Conservation (phyloP, 2,888 invertebrate species). For the Isotomurus palustris region DNA sequence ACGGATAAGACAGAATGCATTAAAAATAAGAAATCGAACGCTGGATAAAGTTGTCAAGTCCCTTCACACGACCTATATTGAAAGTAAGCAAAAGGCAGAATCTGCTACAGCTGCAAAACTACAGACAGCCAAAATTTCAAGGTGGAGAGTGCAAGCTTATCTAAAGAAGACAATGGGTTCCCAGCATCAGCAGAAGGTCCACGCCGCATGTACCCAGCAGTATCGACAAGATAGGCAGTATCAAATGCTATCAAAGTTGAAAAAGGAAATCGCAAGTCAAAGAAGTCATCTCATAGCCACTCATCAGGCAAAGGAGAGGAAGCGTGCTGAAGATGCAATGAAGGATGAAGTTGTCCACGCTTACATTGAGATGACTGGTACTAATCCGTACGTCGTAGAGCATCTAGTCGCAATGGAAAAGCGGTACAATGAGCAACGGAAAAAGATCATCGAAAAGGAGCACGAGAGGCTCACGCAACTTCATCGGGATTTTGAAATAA, state of each 20-base stretch:
- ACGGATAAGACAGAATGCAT: neutral
- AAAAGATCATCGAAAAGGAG: constrained; percentile 27
- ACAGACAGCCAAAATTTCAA: constrained; percentile 1
- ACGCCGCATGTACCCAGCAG: constrained; percentile 6
- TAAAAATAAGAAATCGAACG: constrained; percentile 3
- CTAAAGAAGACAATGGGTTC: constrained; percentile 18
- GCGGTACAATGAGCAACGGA: constrained; percentile 16
- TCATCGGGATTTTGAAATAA: constrained; percentile 17
- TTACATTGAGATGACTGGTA: constrained; percentile 22
- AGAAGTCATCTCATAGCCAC: constrained; percentile 13
- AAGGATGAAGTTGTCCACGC: constrained; percentile 17
- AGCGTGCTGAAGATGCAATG: constrained; percentile 6
- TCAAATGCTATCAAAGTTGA: constrained; percentile 18
- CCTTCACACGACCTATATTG: constrained; percentile 14
- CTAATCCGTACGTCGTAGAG: constrained; percentile 35
- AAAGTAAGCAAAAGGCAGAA: neutral
- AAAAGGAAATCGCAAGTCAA: constrained; percentile 25
- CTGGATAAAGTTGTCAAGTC: constrained; percentile 16
- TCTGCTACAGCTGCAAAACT: neutral
- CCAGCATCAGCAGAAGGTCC: constrained; percentile 12
- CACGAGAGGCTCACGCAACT: constrained; percentile 19
- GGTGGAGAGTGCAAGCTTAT: constrained; percentile 14
- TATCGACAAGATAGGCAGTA: constrained; percentile 20
- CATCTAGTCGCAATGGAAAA: constrained; percentile 24
- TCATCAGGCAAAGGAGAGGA: constrained; percentile 14